Percentiles rank a stretch among this genome's conserved stretches.
These are phyloP conservation scores for Anarrhichthys ocellatus DNA, from an alignment of 2,113 vertebrate species.

Conservation along the genomic window DNA sequence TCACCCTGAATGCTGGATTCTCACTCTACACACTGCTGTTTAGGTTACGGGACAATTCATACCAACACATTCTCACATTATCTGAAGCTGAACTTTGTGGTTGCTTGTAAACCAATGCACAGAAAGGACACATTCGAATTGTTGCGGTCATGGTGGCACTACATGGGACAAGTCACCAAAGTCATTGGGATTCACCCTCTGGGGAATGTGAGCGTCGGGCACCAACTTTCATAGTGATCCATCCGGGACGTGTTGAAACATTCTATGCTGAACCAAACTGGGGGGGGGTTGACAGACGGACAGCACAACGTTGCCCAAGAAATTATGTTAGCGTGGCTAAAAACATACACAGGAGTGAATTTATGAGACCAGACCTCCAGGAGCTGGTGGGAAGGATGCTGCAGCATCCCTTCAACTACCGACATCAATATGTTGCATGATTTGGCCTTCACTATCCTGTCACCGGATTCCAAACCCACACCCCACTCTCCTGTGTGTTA, in stretches of 20 bases:
- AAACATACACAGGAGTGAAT: background rate
- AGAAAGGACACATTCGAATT: no score
- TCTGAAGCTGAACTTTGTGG: background rate
- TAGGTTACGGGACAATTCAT: background rate
- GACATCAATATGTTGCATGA: slow-evolving; percentile 1
- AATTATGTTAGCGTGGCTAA: background rate
- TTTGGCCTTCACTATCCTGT: background rate
- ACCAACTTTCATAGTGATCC: background rate
- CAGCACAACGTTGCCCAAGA: no score
- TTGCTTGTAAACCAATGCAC: background rate
- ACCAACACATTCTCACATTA: no score
- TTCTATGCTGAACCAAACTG: background rate
- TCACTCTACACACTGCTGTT: background rate
- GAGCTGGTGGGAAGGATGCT: background rate
- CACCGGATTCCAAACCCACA: slow-evolving; percentile 9
- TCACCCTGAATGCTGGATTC: background rate
- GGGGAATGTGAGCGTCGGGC: background rate
- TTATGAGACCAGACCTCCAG: background rate
- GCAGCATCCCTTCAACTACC: background rate
- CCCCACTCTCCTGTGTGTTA: background rate
- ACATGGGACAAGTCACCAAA: background rate
- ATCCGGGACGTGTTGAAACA: background rate
- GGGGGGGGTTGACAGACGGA: background rate
- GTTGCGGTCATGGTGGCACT: background rate
- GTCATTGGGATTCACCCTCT: background rate